Conservation (phyloP, 2,888 invertebrate species). For the Arctia plantaginis region DNA sequence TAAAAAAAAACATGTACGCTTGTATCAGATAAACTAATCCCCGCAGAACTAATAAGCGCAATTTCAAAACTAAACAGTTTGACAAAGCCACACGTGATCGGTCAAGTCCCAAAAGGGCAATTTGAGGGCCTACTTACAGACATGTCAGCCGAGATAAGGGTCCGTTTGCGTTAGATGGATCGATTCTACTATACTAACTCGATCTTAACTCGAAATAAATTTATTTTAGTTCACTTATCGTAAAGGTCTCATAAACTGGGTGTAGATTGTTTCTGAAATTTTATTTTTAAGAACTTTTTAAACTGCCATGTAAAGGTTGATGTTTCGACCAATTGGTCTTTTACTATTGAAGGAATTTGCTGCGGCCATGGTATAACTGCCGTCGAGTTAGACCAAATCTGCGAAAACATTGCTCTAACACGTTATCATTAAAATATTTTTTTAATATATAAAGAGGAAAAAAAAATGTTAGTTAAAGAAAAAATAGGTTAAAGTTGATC, state of each 20-base stretch:
- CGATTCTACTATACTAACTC: conserved; percentile 53
- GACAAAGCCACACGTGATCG: conserved; percentile 58
- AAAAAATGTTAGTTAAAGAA: too few relatives aligned
- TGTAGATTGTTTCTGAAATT: neutral
- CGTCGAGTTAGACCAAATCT: neutral
- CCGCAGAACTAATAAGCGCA: conserved; percentile 32
- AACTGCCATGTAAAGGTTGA: too few relatives aligned
- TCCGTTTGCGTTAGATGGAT: conserved; percentile 62
- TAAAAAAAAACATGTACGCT: neutral
- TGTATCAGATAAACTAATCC: conserved; percentile 3
- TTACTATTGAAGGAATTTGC: neutral
- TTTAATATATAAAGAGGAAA: too few relatives aligned
- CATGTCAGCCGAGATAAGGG: conserved; percentile 74
- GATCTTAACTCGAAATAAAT: conserved; percentile 36
- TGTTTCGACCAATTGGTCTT: neutral
- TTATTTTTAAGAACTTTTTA: neutral
- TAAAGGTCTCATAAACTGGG: neutral
- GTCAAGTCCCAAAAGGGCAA: conserved; percentile 69
- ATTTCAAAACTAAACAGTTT: conserved; percentile 34
- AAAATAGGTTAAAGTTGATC: too few relatives aligned
- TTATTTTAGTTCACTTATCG: conserved; percentile 28
- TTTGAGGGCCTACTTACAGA: conserved; percentile 68
- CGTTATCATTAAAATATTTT: too few relatives aligned
- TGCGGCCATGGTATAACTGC: neutral
- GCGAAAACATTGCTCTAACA: neutral